Evolutionary conservation across 2,113 vertebrate species (phyloP), one percentile per base, ranked within the genome.

Genomic region (Ptilonorhynchus violaceus): DNA sequence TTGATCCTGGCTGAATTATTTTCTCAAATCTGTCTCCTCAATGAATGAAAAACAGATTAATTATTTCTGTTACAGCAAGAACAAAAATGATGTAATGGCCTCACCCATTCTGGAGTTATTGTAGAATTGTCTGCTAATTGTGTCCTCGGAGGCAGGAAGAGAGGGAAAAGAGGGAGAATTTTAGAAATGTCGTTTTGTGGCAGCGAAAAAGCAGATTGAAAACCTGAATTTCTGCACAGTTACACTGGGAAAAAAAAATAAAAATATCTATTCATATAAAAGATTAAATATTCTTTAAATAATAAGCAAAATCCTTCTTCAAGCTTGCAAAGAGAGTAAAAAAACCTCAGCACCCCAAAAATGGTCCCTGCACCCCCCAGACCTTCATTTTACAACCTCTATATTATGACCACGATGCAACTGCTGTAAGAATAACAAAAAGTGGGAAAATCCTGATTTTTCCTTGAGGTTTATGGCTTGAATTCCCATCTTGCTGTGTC

Each of bases 261-360:
- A 21, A 42, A 37, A 17, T 42, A 42, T 42, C 13, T 42, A 42
- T 42, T 20, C 8, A 46, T 46, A 21, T 7, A 23, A 11, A 60
- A 41, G 8, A 7, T 6, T 16, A 50, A 55, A 33, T 46, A 33
- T 35, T 58, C 11, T 33, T 59, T 28, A 39, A 92, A 77, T 35
- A 60, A 7, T 7, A 47, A 92, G 1, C 1, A 35, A 70, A 88
- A 58, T 60, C 11, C 6, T 80, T 41, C 16, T 80, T 9, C 15
- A 68, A 66, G 4, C 17, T 47, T 14, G 15, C 5, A 68, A 30
- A 78, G 7, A 64, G 9, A 33, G 4, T 7, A 16, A 20, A 68
- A 52, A 20, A n/a, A 44, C 7, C 13, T 3, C 2, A 2, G 1
- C 19, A 16, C 9, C 20, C 21, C 6, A 3, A 4, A 28, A 83